Percentiles rank a stretch among this genome's conserved stretches.
phyloP scores from a whole-genome alignment of 1,140 invertebrate species.

The Hydropsyche tenuis region DNA sequence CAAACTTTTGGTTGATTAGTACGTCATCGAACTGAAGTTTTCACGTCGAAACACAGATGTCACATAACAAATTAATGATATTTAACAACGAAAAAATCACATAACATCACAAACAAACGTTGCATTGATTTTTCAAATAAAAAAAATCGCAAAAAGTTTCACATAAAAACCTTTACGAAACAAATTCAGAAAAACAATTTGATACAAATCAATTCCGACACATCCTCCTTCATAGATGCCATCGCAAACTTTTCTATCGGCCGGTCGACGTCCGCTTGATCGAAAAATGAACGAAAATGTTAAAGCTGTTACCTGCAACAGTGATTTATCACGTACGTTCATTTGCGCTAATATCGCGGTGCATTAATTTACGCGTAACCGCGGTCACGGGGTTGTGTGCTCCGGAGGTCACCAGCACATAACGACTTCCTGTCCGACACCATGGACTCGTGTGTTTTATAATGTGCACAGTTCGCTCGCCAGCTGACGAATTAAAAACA shows the following conservation, averaged over 20 bases:
- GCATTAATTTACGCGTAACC: slow-evolving; percentile 39
- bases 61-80: too few species aligned
- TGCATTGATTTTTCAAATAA: too few species aligned
- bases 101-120: too few species aligned
- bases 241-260: background rate
- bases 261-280: background rate
- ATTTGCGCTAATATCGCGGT: slow-evolving; percentile 21
- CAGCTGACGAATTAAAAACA: slow-evolving; percentile 39
- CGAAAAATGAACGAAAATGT: background rate
- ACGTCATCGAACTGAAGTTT: too few species aligned
- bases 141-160: too few species aligned
- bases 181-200: too few species aligned
- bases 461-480: slow-evolving; percentile 30
- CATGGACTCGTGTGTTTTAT: background rate
- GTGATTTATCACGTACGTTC: slow-evolving; percentile 33
- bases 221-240: too few species aligned
- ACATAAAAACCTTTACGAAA: too few species aligned
- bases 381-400: slow-evolving; percentile 40
- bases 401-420: slow-evolving; percentile 45
- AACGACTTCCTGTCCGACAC: slow-evolving; percentile 46
- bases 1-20: too few species aligned
- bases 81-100: too few species aligned
- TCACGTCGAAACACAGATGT: too few species aligned
- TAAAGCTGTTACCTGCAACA: background rate
- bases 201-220: too few species aligned